These are phyloP conservation scores for Melinaea marsaeus DNA, from an alignment of 2,888 invertebrate genomes.

Conservation along the genomic window DNA sequence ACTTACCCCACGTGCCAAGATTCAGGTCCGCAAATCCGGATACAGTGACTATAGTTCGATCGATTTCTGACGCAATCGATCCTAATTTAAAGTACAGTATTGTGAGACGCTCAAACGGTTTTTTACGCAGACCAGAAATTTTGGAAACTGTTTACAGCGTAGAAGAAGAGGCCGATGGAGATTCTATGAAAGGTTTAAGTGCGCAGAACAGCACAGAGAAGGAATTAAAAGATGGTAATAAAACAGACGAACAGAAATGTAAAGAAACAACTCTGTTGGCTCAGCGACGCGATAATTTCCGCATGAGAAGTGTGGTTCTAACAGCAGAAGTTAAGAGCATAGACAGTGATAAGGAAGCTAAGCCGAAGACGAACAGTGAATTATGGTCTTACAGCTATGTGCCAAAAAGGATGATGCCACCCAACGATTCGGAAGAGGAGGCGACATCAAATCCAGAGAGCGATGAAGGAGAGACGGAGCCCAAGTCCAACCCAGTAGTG, in stretches of 20 bases:
- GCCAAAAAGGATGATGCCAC: slow-evolving; percentile 71
- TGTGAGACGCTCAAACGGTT: slow-evolving; percentile 85
- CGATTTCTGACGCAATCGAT: slow-evolving; percentile 92
- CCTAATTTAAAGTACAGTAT: slow-evolving; percentile 86
- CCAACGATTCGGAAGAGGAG: slow-evolving; percentile 67
- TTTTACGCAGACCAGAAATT: slow-evolving; percentile 87
- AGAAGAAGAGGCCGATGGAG: slow-evolving; percentile 88
- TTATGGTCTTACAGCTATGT: slow-evolving; percentile 74
- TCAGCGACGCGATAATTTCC: slow-evolving; percentile 70
- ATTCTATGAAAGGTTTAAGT: slow-evolving; percentile 71
- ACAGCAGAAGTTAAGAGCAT: slow-evolving; percentile 70
- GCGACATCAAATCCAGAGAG: slow-evolving; percentile 66
- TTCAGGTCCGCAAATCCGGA: slow-evolving; percentile 81
- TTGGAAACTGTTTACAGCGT: slow-evolving; percentile 92
- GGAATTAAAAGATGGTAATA: slow-evolving; percentile 66
- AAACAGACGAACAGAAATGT: slow-evolving; percentile 75
- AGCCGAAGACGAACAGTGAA: slow-evolving; percentile 52
- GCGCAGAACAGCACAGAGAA: slow-evolving; percentile 75
- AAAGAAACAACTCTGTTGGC: slow-evolving; percentile 72
- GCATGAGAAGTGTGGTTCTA: slow-evolving; percentile 67
- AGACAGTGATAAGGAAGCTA: slow-evolving; percentile 62
- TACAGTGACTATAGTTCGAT: slow-evolving; percentile 87
- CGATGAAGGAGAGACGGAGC: slow-evolving; percentile 62
- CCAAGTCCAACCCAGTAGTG: slow-evolving; percentile 79
- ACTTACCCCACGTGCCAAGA: slow-evolving; percentile 76